Evolutionary conservation across 2,888 invertebrate genomes (phyloP), one percentile per base, ranked within the genome.

Genomic region (Helobdella robusta): DNA sequence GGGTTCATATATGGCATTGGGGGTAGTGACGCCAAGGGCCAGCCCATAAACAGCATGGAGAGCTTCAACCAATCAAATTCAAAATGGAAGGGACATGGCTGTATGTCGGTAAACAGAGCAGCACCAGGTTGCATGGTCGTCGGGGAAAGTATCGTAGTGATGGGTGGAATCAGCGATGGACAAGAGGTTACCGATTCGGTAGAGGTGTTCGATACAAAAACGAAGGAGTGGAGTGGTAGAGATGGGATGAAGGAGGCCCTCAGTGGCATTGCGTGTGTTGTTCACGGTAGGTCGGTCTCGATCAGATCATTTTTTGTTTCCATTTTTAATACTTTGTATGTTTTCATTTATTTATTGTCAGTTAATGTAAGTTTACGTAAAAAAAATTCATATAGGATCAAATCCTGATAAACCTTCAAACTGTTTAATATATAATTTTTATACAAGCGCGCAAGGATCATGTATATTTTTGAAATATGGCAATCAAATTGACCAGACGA

Each of bases 1-100:
- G 74, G 73, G 23, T 71, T 70, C 18, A 64, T 78, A 4, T 78
- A 76, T 60, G 73, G 76, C 1, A 68, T 78, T 8, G 78, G 78
- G 5, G 78, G 78, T 30, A 78, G 78, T 71, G 77, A 78, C 64
- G 73, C 75, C 52, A 69, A 69, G 59, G 78, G 78, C 8, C 69
- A 70, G 15, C 78, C 78, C 6, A 69, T 78, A 3, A 74, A 76
- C 65, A 72, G 70, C 23, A 73, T 76, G 69, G 77, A 78, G 68
- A 35, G 40, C 2, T 68, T 64, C 65, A 48, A 60, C 46, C 60
- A 50, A 18, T 56, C 44, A n/a, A 64, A 65, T 65, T 59, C 65
- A 25, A 35, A 66, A 32, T 70, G 70, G 70, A 61, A 34, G n/a
- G 15, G 59, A 2, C 65, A 67, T 15, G 23, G 44, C 6, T 59